These are phyloP conservation scores for Choristoneura fumiferana DNA, from an alignment of 1,140 invertebrate genomes.

Conservation along the genomic window DNA sequence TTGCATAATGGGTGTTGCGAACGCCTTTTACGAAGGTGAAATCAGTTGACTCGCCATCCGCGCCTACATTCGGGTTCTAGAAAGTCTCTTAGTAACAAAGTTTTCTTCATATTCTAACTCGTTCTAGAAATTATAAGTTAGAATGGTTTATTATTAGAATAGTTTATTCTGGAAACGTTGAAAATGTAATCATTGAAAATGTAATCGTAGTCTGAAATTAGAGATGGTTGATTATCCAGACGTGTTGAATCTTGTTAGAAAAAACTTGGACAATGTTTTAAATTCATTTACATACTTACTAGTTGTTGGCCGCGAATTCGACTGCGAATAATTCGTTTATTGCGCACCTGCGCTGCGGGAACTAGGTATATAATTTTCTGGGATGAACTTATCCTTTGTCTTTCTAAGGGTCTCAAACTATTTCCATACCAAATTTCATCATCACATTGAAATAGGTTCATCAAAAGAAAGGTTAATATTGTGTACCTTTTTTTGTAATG, in stretches of 20 bases:
- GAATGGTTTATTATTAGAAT: not conserved
- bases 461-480: too few species aligned
- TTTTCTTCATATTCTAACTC: not conserved
- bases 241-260: not conserved
- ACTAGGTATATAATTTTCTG: too few species aligned
- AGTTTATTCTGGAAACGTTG: not conserved
- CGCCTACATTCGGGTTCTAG: not conserved
- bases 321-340: too few species aligned
- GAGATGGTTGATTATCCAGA: not conserved
- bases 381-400: too few species aligned
- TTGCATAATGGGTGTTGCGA: constrained; percentile 38
- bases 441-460: too few species aligned
- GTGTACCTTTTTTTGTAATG: too few species aligned
- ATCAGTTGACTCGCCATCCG: not conserved
- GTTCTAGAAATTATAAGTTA: not conserved
- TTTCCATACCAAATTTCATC: too few species aligned
- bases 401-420: too few species aligned
- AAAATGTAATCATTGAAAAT: not conserved
- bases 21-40: constrained; percentile 20
- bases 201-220: not conserved
- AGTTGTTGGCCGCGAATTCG: too few species aligned
- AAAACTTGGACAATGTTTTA: not conserved
- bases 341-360: too few species aligned
- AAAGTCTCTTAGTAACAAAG: constrained; percentile 14
- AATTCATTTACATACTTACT: not conserved